Evolutionary conservation across 2,888 invertebrate genomes (phyloP), one percentile per base, ranked within the genome.

Genomic region (Anthophora plumipes): DNA sequence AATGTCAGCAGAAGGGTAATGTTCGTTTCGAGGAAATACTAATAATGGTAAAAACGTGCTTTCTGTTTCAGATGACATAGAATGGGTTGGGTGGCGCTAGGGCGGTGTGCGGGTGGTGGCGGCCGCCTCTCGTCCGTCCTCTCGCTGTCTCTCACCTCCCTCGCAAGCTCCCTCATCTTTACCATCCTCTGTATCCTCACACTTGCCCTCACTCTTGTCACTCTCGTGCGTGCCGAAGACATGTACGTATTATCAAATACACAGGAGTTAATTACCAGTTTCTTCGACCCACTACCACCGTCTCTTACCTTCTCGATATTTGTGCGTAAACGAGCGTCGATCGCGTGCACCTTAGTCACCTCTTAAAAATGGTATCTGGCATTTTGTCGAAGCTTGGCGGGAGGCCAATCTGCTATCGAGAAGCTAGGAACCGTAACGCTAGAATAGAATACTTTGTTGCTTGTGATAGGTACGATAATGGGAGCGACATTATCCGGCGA

Each of bases 11-110:
- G n/a, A n/a, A n/a, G n/a, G n/a, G n/a, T n/a, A n/a, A 25, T 22
- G 39, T 55, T 6, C 22, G 74, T 25, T 46, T 20, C 22, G 39
- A 39, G 5, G 20, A 20, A 67, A 61, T 59, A 64, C 59, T 77
- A 79, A 79, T 78, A 70, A 78, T 22, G 41, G 52, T 59, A 78
- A 77, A 79, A 77, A 79, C 60, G 52, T 79, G 79, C 41, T 79
- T 86, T 91, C 89, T 91, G 87, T 96, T 96, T 80, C 96, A 97
- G 97, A 97, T 97, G 96, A 96, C 96, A 96, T 97, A 97, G 97
- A 96, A 97, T 97, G 97, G 97, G 96, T 96, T 97, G 96, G 96
- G 95, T 95, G 95, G 96, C 96, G 96, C 96, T 96, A 95, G 96
- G 96, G 95, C 96, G 96, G 95, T 95, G 95, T 92, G 91, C 91